Evolutionary conservation across 2,797 vertebrate species (phyloP).

Genomic region (Notoglanidium macrostoma): DNA sequence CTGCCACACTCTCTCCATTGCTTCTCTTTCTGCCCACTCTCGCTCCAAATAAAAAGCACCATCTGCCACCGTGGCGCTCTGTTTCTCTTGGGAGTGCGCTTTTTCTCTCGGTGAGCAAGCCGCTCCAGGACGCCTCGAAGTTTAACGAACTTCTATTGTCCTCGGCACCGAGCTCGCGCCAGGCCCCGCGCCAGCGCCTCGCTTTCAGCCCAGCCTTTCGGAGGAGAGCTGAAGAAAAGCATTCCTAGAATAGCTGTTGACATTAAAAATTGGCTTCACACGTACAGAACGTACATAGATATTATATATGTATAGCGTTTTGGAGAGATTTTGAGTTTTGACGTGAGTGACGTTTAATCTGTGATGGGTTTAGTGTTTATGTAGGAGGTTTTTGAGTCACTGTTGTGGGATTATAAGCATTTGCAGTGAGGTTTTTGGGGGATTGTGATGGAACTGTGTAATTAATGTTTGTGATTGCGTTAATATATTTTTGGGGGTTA

Average conservation of each 20-base stretch:
- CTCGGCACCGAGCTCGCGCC: background rate
- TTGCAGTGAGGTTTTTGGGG: background rate
- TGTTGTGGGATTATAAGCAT: background rate
- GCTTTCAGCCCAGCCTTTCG: slow-evolving; percentile 26
- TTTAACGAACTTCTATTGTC: slow-evolving; percentile 51
- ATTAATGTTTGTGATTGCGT: background rate
- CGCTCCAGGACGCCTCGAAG: slow-evolving; percentile 47
- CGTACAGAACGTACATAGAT: slow-evolving; percentile 22
- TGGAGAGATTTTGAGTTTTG: slow-evolving; percentile 19
- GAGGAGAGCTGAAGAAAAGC: slow-evolving; percentile 30
- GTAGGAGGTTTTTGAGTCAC: slow-evolving; percentile 4
- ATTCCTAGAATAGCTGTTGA: slow-evolving; percentile 48
- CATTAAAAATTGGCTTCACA: slow-evolving; percentile 46
- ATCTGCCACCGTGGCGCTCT: slow-evolving; percentile 55
- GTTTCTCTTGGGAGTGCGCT: slow-evolving; percentile 48
- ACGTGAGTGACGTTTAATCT: background rate
- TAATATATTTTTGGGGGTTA: background rate
- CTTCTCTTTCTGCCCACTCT: slow-evolving; percentile 52
- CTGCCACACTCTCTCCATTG: slow-evolving; percentile 8
- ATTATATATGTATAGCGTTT: slow-evolving; percentile 27
- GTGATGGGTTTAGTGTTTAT: background rate
- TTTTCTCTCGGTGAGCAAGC: slow-evolving; percentile 49
- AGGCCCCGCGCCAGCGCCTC: slow-evolving; percentile 41
- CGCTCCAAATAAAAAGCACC: slow-evolving; percentile 59
- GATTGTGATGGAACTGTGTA: background rate